Conservation (phyloP, 2,888 invertebrate species). For the Glomeris marginata region DNA sequence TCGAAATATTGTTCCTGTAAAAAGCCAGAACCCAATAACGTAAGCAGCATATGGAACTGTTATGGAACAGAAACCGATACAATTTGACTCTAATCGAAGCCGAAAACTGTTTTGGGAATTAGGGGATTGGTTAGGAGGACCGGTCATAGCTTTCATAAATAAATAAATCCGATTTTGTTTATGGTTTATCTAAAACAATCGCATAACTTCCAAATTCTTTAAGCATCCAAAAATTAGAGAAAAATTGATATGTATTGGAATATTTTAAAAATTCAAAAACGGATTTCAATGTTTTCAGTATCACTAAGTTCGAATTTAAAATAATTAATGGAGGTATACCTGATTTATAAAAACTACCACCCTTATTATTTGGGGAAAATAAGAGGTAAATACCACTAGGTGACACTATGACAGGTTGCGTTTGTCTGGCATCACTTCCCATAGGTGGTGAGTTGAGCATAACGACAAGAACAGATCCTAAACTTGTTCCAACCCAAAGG, state of each 20-base stretch:
- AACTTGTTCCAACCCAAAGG: constrained; percentile 94
- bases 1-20: constrained; percentile 80
- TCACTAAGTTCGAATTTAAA: too few relatives aligned
- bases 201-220: too few relatives aligned
- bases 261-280: not conserved
- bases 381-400: constrained; percentile 52
- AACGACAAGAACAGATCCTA: constrained; percentile 89
- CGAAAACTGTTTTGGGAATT: too few relatives aligned
- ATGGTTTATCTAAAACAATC: too few relatives aligned
- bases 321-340: not conserved
- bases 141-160: too few relatives aligned
- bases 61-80: too few relatives aligned
- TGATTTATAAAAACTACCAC: too few relatives aligned
- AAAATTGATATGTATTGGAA: too few relatives aligned
- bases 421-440: constrained; percentile 53
- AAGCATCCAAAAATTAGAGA: too few relatives aligned
- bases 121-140: too few relatives aligned
- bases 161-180: too few relatives aligned
- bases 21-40: constrained; percentile 12
- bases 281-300: not conserved
- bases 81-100: too few relatives aligned
- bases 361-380: not conserved
- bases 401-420: constrained; percentile 73
- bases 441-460: constrained; percentile 59
- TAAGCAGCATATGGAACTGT: not conserved